phyloP scores from a whole-genome alignment of 1,140 invertebrate species.

The Drosophila pectinifera region DNA sequence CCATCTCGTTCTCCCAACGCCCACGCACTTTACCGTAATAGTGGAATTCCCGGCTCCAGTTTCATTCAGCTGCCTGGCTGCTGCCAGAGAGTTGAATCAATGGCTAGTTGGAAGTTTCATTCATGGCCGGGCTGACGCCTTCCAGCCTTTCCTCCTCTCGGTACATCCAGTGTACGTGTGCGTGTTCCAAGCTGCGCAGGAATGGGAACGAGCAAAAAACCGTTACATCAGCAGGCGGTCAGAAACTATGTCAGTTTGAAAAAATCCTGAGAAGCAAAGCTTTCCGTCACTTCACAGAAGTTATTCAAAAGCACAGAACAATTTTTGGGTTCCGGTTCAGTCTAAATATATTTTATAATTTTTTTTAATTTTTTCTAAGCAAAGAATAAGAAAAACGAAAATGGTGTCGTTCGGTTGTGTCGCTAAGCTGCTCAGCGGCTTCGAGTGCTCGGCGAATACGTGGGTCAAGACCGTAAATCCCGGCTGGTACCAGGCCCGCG shows the following conservation, averaged over 20 bases:
- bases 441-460: slow-evolving; percentile 3
- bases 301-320: not conserved
- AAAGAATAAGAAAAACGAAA: not conserved
- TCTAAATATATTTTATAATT: not conserved
- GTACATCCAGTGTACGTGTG: slow-evolving; percentile 28
- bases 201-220: not conserved
- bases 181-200: slow-evolving; percentile 47
- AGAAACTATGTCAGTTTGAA: not conserved
- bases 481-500: slow-evolving; percentile 49
- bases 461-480: slow-evolving; percentile 62
- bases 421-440: slow-evolving; percentile 39
- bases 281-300: not conserved
- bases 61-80: slow-evolving; percentile 30
- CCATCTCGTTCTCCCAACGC: slow-evolving; percentile 1
- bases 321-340: not conserved
- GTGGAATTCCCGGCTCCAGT: slow-evolving; percentile 43
- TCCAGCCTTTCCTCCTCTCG: slow-evolving; percentile 16
- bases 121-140: slow-evolving; percentile 18
- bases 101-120: slow-evolving; percentile 39
- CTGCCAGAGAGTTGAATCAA: slow-evolving; percentile 23
- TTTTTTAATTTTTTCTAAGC: not conserved
- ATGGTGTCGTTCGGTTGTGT: slow-evolving; percentile 55
- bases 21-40: slow-evolving; percentile 27
- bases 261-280: not conserved
- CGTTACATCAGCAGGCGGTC: slow-evolving; percentile 24